Conservation (phyloP, 2,113 vertebrate genomes). For the Dipodomys ordii region DNA sequence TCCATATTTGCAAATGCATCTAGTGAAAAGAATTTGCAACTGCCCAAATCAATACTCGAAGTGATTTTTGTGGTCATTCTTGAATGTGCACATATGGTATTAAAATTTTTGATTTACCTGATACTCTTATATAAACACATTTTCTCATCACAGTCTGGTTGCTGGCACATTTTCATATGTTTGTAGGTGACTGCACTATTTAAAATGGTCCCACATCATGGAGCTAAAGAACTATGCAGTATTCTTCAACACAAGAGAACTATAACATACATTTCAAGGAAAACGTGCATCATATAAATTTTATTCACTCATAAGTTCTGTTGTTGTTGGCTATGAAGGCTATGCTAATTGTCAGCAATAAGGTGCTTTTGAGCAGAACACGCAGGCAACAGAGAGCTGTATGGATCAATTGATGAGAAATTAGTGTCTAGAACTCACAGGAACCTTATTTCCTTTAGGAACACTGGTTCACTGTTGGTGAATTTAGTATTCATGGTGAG, state of each 20-base stretch:
- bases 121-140: neutral
- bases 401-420: neutral
- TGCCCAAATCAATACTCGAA: rapidly evolving
- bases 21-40: neutral
- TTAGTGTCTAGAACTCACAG: neutral
- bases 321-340: neutral
- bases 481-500: neutral
- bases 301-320: neutral
- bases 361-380: neutral
- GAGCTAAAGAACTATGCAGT: neutral
- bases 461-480: neutral
- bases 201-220: neutral
- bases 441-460: neutral
- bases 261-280: neutral
- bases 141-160: neutral
- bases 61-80: neutral
- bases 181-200: neutral
- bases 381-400: neutral
- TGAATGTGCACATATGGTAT: neutral
- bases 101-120: neutral
- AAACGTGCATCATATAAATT: neutral
- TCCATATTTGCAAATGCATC: neutral
- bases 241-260: neutral
- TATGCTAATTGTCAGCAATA: neutral
- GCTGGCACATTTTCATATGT: neutral